Conservation (phyloP, 2,888 invertebrate genomes). For the Conomelus anceps region DNA sequence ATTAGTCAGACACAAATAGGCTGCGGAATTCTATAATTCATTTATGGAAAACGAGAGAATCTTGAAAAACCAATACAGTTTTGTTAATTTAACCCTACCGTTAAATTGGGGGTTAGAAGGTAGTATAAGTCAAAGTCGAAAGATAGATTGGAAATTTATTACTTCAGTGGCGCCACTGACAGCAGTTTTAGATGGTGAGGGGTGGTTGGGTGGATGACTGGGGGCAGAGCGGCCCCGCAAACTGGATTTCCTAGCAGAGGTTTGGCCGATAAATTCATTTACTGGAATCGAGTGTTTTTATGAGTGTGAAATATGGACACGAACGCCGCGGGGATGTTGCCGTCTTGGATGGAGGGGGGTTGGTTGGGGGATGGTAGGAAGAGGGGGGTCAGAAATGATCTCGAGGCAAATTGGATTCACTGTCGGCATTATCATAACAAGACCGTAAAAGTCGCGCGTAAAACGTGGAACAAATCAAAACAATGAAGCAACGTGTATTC, state of each 20-base stretch:
- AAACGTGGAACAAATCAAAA: conserved; percentile 13
- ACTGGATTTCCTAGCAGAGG: conserved; percentile 5
- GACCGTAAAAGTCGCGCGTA: conserved; percentile 7
- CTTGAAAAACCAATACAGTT: neutral
- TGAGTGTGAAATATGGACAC: conserved; percentile 13
- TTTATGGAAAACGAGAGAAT: neutral
- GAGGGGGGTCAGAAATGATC: neutral
- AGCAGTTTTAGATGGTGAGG: neutral
- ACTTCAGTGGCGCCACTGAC: neutral
- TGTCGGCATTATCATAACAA: conserved; percentile 19
- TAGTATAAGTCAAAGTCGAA: neutral
- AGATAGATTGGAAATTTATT: neutral
- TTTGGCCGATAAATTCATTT: conserved; percentile 8
- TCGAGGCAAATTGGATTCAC: conserved; percentile 16
- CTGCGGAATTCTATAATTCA: neutral
- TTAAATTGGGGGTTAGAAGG: neutral
- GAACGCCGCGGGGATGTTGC: neutral
- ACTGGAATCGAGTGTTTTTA: conserved; percentile 11
- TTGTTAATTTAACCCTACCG: neutral
- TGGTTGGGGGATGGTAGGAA: neutral
- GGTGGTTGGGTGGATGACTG: neutral
- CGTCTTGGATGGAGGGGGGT: neutral
- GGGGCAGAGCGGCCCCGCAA: neutral
- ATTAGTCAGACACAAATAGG: neutral
- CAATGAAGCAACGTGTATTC: conserved; percentile 1